Evolutionary conservation across 2,888 invertebrate species (phyloP).

Genomic region (Linnaemya vulpina): DNA sequence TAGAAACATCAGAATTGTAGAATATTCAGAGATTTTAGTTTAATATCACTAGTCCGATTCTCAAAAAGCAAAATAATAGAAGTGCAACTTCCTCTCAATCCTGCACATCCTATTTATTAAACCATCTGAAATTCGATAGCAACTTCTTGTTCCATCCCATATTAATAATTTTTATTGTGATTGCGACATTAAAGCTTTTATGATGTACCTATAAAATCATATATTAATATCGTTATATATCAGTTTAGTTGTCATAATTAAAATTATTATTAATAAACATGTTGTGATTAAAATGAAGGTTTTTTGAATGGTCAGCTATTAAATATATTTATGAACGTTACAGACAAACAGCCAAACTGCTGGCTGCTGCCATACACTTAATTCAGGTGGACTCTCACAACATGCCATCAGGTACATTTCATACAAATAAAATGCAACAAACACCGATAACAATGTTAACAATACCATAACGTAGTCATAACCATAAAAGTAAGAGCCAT

Average conservation of each 20-base stretch:
- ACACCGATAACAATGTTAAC: constrained; percentile 2
- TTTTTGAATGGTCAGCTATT: constrained; percentile 50
- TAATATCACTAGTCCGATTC: too few relatives aligned
- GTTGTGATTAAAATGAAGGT: constrained; percentile 72
- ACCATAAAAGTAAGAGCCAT: constrained; percentile 22
- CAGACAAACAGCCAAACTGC: constrained; percentile 2
- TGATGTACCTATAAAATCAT: constrained; percentile 26
- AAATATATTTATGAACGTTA: neutral
- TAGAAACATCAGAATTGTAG: too few relatives aligned
- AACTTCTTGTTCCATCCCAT: neutral
- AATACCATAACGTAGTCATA: neutral
- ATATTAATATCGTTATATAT: constrained; percentile 64
- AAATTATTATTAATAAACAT: constrained; percentile 76
- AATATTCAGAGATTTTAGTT: too few relatives aligned
- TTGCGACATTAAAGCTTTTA: constrained; percentile 37
- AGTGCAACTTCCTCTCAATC: neutral
- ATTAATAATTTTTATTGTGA: constrained; percentile 17
- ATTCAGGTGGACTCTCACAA: constrained; percentile 67
- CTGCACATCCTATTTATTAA: constrained; percentile 9
- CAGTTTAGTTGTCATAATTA: constrained; percentile 75
- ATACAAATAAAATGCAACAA: constrained; percentile 38
- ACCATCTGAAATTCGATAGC: constrained; percentile 24
- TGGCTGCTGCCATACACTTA: constrained; percentile 35
- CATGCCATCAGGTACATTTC: constrained; percentile 60
- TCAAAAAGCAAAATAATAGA: too few relatives aligned